Conservation (phyloP, 2,888 invertebrate species). For the Drosophila formosana region DNA sequence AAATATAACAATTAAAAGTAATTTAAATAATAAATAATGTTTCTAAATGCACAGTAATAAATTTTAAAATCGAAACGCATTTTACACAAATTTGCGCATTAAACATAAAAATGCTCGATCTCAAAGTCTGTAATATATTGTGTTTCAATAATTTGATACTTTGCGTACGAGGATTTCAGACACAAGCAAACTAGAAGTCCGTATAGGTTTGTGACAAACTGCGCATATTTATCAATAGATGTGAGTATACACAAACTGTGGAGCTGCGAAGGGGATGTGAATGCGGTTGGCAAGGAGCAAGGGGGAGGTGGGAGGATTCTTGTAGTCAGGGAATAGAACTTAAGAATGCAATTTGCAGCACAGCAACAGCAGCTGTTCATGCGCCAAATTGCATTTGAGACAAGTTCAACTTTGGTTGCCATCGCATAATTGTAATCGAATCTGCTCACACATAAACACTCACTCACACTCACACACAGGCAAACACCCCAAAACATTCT, state of each 20-base stretch:
- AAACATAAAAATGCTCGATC: no score
- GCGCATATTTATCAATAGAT: constrained; percentile 20
- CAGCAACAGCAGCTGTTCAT: constrained; percentile 52
- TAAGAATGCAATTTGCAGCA: constrained; percentile 21
- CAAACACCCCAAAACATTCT: not conserved
- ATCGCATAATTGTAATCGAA: constrained; percentile 37
- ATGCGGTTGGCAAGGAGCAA: no score
- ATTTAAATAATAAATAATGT: no score
- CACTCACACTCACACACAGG: not conserved
- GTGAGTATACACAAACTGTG: constrained; percentile 19
- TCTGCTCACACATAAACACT: constrained; percentile 7
- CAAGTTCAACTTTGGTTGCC: constrained; percentile 42
- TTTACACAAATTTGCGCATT: no score
- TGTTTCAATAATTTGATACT: not conserved
- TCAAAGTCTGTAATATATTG: not conserved
- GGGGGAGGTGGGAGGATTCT: not conserved
- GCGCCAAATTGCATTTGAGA: constrained; percentile 52
- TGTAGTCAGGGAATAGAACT: not conserved
- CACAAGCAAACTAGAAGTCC: constrained; percentile 14
- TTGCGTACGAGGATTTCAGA: not conserved
- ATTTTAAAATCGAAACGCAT: no score
- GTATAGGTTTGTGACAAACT: constrained; percentile 14
- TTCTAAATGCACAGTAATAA: no score
- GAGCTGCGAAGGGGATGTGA: not conserved
- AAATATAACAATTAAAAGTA: no score